These are phyloP conservation scores for Rachycentron canadum DNA, from an alignment of 2,797 vertebrate genomes.

Conservation along the genomic window DNA sequence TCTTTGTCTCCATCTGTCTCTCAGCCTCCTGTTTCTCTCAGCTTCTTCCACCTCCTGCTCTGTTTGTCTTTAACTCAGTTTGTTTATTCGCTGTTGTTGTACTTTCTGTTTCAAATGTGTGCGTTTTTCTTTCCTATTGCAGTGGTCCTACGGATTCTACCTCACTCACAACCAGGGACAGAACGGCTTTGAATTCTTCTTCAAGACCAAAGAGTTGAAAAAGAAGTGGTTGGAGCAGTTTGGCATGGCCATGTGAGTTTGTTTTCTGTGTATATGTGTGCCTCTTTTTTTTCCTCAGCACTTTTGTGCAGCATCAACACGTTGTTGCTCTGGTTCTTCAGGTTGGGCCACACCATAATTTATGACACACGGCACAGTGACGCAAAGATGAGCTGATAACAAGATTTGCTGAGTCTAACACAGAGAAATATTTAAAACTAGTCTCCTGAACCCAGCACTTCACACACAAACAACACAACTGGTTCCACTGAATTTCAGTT, in stretches of 20 bases:
- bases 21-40: constrained; percentile 48
- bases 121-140: constrained; percentile 46
- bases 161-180: constrained; percentile 98
- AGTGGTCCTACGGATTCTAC: constrained; percentile 99
- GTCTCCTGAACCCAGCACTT: not conserved
- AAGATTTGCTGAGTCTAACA: not conserved
- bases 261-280: not conserved
- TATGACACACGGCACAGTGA: constrained; percentile 28
- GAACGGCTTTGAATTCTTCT: constrained; percentile 97
- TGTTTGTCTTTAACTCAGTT: constrained; percentile 32
- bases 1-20: constrained; percentile 77
- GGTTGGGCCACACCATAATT: constrained; percentile 47
- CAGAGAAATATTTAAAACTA: not conserved
- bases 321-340: constrained; percentile 63
- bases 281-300: not conserved
- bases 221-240: constrained; percentile 99
- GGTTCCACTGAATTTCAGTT: not conserved
- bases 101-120: constrained; percentile 17
- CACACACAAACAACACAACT: not conserved
- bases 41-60: constrained; percentile 36
- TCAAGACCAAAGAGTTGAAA: constrained; percentile 99
- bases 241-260: constrained; percentile 98
- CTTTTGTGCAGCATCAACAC: constrained; percentile 31
- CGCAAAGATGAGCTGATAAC: constrained; percentile 21
- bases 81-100: constrained; percentile 30